phyloP scores from a whole-genome alignment of 2,113 vertebrate species.

The Oplegnathus fasciatus region DNA sequence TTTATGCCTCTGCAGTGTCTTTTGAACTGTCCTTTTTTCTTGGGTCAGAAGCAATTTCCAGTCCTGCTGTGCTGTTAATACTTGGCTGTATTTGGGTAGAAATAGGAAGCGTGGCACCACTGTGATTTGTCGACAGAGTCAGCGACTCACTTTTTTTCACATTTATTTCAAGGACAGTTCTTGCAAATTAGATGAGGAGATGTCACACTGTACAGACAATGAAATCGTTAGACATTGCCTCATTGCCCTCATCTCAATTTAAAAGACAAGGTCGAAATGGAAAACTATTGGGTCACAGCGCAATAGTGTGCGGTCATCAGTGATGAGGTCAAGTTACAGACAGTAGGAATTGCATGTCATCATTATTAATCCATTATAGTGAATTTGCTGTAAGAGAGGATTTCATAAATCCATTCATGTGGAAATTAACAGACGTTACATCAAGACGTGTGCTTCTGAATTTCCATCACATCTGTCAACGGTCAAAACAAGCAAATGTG shows the following conservation, averaged over 20 bases:
- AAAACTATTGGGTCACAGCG: neutral
- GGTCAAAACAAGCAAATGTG: neutral
- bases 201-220: conserved; percentile 13
- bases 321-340: conserved; percentile 1
- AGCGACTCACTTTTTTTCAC: conserved; percentile 24
- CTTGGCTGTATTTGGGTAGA: neutral
- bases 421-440: neutral
- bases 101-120: neutral
- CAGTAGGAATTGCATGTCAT: neutral
- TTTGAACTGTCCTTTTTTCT: conserved; percentile 19
- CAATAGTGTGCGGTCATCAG: neutral
- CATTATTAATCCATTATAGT: neutral
- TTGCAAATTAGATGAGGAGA: conserved; percentile 26
- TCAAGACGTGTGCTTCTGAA: neutral
- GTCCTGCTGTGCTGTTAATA: conserved; percentile 9
- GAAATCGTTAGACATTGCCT: neutral
- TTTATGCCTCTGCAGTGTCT: conserved; percentile 42
- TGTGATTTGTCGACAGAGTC: conserved; percentile 3
- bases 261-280: conserved; percentile 33
- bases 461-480: neutral
- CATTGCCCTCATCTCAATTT: conserved; percentile 6
- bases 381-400: neutral
- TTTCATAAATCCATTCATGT: neutral
- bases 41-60: conserved; percentile 11
- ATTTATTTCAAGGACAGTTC: conserved; percentile 30